These are phyloP conservation scores for Apistogramma diplotaenia DNA, from an alignment of 2,113 vertebrate genomes.

Conservation along the genomic window DNA sequence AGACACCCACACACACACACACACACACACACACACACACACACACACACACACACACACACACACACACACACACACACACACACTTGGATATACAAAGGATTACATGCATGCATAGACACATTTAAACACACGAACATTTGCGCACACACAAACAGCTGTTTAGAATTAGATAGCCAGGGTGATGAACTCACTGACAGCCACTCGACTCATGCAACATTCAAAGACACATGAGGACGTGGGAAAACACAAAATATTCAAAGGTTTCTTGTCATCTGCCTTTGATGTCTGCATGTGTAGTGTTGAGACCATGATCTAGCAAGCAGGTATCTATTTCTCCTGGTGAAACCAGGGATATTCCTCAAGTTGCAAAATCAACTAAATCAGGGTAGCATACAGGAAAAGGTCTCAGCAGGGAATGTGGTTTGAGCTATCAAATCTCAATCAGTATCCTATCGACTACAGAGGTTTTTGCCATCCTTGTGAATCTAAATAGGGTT, in stretches of 20 bases:
- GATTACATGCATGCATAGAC: constrained; percentile 30
- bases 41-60: neutral
- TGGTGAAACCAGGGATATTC: neutral
- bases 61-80: neutral
- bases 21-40: neutral
- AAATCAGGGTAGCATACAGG: neutral
- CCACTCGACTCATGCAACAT: constrained; percentile 51
- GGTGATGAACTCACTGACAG: constrained; percentile 71
- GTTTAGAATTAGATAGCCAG: constrained; percentile 62
- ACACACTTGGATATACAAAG: constrained; percentile 15
- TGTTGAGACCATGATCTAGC: neutral
- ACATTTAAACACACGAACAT: neutral
- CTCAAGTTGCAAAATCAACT: constrained; percentile 33
- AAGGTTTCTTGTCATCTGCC: constrained; percentile 24
- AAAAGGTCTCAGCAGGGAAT: neutral
- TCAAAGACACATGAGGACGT: constrained; percentile 49
- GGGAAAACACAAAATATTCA: constrained; percentile 44
- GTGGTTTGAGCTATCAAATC: constrained; percentile 21
- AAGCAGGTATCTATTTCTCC: constrained; percentile 19
- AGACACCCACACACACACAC: constrained; percentile 8
- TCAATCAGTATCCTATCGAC: constrained; percentile 1
- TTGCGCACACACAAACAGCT: constrained; percentile 60
- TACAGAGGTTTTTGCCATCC: neutral
- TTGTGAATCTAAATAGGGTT: neutral
- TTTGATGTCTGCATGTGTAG: constrained; percentile 5